These are phyloP conservation scores for Felis catus DNA, from an alignment of 2,113 vertebrate genomes.

Conservation along the genomic window F.catus_Fca126_mat1.0 CM031424.1:75320001-75320500, in stretches of 20 bases:
- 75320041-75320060: conserved; percentile 32
- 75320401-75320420: neutral
- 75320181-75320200: neutral
- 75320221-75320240: neutral
- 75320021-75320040: neutral
- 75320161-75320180: neutral
- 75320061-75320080: neutral
- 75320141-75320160: neutral
- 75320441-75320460: neutral
- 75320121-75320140: neutral
- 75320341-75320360: neutral
- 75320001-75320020: neutral
- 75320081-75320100: neutral
- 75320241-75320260: neutral
- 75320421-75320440: neutral
- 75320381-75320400: neutral
- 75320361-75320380: neutral
- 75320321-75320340: neutral
- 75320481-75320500: neutral
- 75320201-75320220: neutral
- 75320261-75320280: neutral
- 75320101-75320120: neutral
- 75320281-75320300: neutral
- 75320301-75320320: neutral
- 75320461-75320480: neutral